Base-by-base conservation (phyloP, 2,797 vertebrate genomes). In the Sebastes kiyomatsui region DNA sequence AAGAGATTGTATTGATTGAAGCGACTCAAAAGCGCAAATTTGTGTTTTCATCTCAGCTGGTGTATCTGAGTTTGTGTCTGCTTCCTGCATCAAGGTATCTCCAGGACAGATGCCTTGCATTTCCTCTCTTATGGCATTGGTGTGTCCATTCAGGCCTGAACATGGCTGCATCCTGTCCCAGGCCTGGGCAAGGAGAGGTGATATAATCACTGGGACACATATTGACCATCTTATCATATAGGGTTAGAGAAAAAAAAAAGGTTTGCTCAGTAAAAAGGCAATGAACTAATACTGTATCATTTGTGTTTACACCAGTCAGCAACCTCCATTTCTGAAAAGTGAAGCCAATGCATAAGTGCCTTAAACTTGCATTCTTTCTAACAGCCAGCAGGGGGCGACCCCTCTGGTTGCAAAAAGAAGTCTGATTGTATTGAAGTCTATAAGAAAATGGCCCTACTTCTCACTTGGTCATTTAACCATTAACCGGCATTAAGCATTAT, bases 161-260 rank as follows among this genome's bases (percentile, higher is more conserved):
- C 56, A 2, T 38, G 28, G 42, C 64, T 49, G 22, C 82, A 33
- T 88, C 65, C 75, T 77, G 46, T 55, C 25, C n/a, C 20, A 20
- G 4, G 55, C 11, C 56, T 61, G 35, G 66, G 38, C 18, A 46
- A 70, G 22, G 20, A 79, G 56, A 71, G 33, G 55, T 42, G 16
- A 82, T 83, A 25, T 85, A 54, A 83, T 71, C 67, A 80, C 20
- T 27, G 18, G 38, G 38, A 59, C 65, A 55, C 12, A 67, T 16
- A 23, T 23, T 68, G 56, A 73, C 55, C 46, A 49, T 64, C 58
- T 35, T 20, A 30, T 1, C 18, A 7, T 10, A 6, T 2, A 18
- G 16, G 56, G 11, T 12, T 0, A 67, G 67, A 60, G 13, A 70
- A 35, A 62, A 33, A n/a, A 69, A 67, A 60, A 56, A 20, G 11